phyloP scores from a whole-genome alignment of 2,888 invertebrate genomes.

The Andrena praecox region DNA sequence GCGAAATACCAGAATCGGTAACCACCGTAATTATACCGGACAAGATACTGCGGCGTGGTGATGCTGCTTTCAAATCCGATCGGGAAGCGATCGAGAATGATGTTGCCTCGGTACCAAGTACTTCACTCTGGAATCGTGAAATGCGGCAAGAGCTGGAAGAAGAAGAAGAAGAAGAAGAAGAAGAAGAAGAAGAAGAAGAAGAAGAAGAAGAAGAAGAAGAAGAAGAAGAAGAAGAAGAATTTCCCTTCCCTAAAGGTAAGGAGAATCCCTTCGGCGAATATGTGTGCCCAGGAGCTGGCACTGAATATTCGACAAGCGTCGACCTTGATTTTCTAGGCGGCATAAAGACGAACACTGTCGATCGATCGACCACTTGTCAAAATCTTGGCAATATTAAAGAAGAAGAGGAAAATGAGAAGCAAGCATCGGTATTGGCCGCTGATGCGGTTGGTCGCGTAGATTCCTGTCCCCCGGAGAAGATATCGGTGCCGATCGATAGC shows the following conservation, averaged over 20 bases:
- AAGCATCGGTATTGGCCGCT: neutral
- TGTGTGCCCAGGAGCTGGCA: neutral
- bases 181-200: slow-evolving; percentile 75
- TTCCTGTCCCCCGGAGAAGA: neutral
- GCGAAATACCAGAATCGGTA: slow-evolving; percentile 81
- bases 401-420: slow-evolving; percentile 71
- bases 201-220: slow-evolving; percentile 66
- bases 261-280: slow-evolving; percentile 33
- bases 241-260: slow-evolving; percentile 12
- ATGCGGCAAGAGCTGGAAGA: slow-evolving; percentile 30
- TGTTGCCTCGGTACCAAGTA: too few species aligned
- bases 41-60: slow-evolving; percentile 15
- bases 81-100: slow-evolving; percentile 19
- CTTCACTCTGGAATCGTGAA: neutral
- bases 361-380: slow-evolving; percentile 69
- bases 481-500: neutral
- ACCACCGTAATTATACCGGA: slow-evolving; percentile 82
- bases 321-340: slow-evolving; percentile 62
- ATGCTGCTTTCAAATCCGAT: slow-evolving; percentile 31
- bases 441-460: neutral
- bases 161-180: slow-evolving; percentile 70
- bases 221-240: slow-evolving; percentile 71
- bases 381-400: slow-evolving; percentile 80
- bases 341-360: slow-evolving; percentile 61
- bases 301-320: neutral